These are phyloP conservation scores for Mormyrops boulengeri DNA, from an alignment of 2,797 vertebrate species.

Conservation along the genomic window DNA sequence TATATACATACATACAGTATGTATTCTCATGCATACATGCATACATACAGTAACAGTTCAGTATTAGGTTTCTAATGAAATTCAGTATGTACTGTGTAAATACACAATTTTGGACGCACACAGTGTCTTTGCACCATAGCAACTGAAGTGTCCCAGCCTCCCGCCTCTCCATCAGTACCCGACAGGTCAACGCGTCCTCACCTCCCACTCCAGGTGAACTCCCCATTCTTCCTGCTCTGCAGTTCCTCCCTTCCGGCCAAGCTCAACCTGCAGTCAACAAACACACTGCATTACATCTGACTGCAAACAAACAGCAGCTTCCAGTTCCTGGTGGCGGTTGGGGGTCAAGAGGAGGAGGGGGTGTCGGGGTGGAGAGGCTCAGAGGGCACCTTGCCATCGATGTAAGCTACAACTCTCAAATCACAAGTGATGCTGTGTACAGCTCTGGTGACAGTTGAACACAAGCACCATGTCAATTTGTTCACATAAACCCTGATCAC, in stretches of 20 bases:
- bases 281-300: conserved; percentile 4
- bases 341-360: background rate
- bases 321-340: background rate
- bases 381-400: background rate
- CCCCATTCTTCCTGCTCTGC: background rate
- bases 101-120: background rate
- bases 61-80: background rate
- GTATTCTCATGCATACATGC: background rate
- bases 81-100: background rate
- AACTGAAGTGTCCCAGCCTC: background rate
- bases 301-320: background rate
- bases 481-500: background rate
- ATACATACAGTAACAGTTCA: background rate
- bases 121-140: background rate
- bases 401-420: background rate
- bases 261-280: background rate
- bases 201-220: conserved; percentile 1
- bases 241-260: background rate
- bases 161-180: background rate
- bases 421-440: background rate
- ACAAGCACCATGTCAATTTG: background rate
- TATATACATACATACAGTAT: background rate
- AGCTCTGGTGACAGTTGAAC: background rate
- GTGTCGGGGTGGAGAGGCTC: background rate
- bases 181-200: background rate